Evolutionary conservation across 2,797 vertebrate species (phyloP), one percentile per base, ranked within the genome.

Genomic region (Pterois miles): DNA sequence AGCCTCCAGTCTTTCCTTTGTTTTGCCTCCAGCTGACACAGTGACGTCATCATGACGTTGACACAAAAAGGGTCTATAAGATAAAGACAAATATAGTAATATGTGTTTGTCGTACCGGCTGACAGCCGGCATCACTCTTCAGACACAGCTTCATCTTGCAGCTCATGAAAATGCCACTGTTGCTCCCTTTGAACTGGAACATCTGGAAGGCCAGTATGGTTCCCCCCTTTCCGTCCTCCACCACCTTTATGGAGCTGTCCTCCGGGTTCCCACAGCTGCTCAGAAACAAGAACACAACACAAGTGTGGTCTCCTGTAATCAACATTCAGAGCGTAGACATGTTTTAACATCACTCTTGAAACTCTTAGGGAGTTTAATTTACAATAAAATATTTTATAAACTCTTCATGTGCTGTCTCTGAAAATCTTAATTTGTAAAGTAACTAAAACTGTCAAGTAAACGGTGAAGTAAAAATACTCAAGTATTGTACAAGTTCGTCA

Each of bases 121-220:
- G 3, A 20, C 65, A 68, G 6, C 10, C 5, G 1, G 1, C 6
- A 16, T 56, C 6, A 10, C 36, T 68, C 34, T 56, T 73, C 23
- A 74, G 20, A 34, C 71, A 74, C 9, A 74, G 71, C 62, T 56
- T 31, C 36, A 65, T 18, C 12, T 23, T 56, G 60, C 20, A 65
- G 20, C 40, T 16, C 1, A 74, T 36, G 50, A 6, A 8, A 0
- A 74, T 8, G 8, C 38, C 27, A 6, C 8, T 6, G 27, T 40
- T 43, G 23, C 5, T 23, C 2, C 52, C 52, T 6, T 40, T 29
- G 23, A 74, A 74, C 50, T 46, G 6, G 9, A 74, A 74, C 27
- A 74, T 57, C 60, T 57, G 9, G 71, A 74, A 74, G 52, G 2
- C 1, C 1, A 74, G 3, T 27, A 14, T 2, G 6, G 3, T 40